Conservation (phyloP, 2,888 invertebrate species). For the Yponomeuta cagnagella region DNA sequence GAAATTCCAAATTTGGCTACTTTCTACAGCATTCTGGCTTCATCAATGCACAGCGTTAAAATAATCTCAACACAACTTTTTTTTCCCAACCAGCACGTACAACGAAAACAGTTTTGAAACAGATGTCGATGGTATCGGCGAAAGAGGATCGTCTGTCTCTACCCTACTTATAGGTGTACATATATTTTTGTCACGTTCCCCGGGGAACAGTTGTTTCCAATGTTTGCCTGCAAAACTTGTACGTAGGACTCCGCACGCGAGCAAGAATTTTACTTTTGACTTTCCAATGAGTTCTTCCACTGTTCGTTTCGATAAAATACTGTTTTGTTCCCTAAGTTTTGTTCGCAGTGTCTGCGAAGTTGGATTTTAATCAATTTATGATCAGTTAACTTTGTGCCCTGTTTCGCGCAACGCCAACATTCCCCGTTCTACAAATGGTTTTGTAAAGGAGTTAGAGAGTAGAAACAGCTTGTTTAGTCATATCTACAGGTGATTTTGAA, state of each 20-base stretch:
- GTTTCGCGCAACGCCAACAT: not conserved
- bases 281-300: constrained; percentile 11
- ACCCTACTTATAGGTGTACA: constrained; percentile 21
- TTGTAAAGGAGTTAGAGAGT: not conserved
- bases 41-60: too few species aligned
- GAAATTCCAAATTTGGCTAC: too few species aligned
- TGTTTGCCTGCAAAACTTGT: constrained; percentile 49
- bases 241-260: constrained; percentile 24
- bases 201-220: constrained; percentile 46
- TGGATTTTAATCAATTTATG: constrained; percentile 3
- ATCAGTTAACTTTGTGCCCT: not conserved
- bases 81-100: not conserved
- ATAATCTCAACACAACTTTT: not conserved
- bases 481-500: too few species aligned
- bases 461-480: too few species aligned
- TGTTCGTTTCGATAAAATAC: constrained; percentile 22
- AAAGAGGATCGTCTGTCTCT: constrained; percentile 18
- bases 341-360: constrained; percentile 1
- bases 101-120: not conserved
- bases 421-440: not conserved
- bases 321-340: constrained; percentile 21
- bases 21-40: not conserved
- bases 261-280: constrained; percentile 26
- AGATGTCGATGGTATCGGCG: not conserved
- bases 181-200: constrained; percentile 36